Evolutionary conservation across 2,797 vertebrate genomes (phyloP).

Genomic region (Mormyrops attenuatus): DNA sequence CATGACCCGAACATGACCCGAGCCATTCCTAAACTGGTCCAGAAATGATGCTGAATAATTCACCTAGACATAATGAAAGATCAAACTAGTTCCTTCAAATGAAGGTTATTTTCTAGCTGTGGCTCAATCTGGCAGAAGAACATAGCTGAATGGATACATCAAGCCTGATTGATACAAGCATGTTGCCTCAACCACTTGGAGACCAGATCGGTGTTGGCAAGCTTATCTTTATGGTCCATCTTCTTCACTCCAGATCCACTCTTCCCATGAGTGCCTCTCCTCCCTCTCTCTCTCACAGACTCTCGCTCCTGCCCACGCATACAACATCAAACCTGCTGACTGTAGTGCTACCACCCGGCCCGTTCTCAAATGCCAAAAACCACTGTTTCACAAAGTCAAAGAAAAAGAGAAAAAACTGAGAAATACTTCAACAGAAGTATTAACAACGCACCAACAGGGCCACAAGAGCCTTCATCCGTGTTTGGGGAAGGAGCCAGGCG

Average conservation of each 20-base stretch:
- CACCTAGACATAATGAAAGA: constrained; percentile 33
- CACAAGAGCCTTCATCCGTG: not conserved
- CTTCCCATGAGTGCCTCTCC: not conserved
- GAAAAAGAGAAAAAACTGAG: not conserved
- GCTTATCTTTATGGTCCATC: not conserved
- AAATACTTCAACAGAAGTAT: not conserved
- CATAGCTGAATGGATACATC: constrained; percentile 21
- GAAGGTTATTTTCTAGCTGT: constrained; percentile 19
- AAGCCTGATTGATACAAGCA: not conserved
- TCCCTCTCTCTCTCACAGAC: not conserved
- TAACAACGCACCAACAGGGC: not conserved
- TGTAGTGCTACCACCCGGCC: not conserved
- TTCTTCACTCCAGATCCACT: not conserved
- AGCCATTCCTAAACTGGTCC: constrained; percentile 20
- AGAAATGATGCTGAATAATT: constrained; percentile 36
- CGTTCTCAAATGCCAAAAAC: constrained; percentile 5
- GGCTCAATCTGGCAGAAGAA: constrained; percentile 19
- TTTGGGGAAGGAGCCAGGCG: not conserved
- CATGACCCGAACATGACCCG: constrained; percentile 8
- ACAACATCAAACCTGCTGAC: not conserved
- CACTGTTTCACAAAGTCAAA: not conserved
- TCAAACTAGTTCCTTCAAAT: constrained; percentile 34
- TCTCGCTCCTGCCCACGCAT: not conserved
- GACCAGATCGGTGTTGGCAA: not conserved
- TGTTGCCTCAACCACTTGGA: not conserved